phyloP scores from a whole-genome alignment of 1,140 invertebrate genomes.

The Drosophila oshimai region DNA sequence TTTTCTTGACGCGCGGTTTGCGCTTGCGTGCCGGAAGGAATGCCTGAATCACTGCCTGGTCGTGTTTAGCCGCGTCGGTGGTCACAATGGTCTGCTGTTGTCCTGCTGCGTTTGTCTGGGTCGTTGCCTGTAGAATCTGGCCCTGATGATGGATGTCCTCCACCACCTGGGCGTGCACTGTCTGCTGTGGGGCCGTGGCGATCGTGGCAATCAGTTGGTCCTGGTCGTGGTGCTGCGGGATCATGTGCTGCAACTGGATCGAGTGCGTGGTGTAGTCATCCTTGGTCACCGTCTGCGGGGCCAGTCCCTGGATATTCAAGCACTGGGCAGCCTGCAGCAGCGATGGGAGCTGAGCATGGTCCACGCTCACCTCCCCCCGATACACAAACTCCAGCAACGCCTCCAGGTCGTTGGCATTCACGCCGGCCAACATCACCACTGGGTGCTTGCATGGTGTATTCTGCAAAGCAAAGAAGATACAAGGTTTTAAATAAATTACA shows the following conservation, averaged over 20 bases:
- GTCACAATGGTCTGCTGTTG: slow-evolving; percentile 74
- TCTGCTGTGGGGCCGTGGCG: slow-evolving; percentile 77
- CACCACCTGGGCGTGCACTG: slow-evolving; percentile 81
- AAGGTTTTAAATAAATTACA: neutral
- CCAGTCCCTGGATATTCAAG: slow-evolving; percentile 86
- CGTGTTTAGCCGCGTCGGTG: slow-evolving; percentile 79
- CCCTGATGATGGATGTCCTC: slow-evolving; percentile 81
- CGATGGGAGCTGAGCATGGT: slow-evolving; percentile 86
- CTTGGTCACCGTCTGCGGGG: slow-evolving; percentile 83
- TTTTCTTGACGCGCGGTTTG: slow-evolving; percentile 81
- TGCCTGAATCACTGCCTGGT: slow-evolving; percentile 82
- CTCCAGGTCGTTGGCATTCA: slow-evolving; percentile 86
- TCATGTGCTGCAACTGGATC: slow-evolving; percentile 83
- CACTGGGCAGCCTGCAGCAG: slow-evolving; percentile 86
- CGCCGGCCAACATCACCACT: slow-evolving; percentile 87
- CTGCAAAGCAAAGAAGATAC: slow-evolving; percentile 60
- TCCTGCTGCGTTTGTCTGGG: slow-evolving; percentile 73
- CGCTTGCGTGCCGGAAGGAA: slow-evolving; percentile 83
- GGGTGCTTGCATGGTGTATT: slow-evolving; percentile 87
- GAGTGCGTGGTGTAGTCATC: slow-evolving; percentile 82
- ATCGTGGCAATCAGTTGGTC: slow-evolving; percentile 81
- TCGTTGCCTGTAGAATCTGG: slow-evolving; percentile 76
- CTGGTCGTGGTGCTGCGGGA: slow-evolving; percentile 82
- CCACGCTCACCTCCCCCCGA: slow-evolving; percentile 86
- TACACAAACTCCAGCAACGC: slow-evolving; percentile 87